A percentile compares a stretch with the other conserved stretches of the same genome.
phyloP scores from a whole-genome alignment of 2,888 invertebrate genomes.

The Aphidius colemani region DNA sequence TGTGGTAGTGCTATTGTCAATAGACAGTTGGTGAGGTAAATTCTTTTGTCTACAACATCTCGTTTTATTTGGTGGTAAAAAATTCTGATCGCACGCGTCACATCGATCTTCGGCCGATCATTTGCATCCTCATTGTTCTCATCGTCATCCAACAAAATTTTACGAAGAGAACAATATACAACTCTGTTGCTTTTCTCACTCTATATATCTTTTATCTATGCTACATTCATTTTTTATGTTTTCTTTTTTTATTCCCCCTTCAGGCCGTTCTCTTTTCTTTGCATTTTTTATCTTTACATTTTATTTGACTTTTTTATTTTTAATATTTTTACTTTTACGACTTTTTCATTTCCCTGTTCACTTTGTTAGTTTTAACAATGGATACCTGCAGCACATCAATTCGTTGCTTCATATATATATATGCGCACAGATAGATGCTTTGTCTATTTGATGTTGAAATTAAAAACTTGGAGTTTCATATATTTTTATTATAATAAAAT shows the following conservation, averaged over 20 bases:
- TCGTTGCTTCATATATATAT: too few species aligned
- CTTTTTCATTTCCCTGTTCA: neutral
- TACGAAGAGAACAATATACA: conserved; percentile 40
- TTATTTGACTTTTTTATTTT: neutral
- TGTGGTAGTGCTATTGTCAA: conserved; percentile 56
- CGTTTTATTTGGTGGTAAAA: conserved; percentile 42
- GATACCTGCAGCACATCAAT: too few species aligned
- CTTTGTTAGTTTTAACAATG: neutral
- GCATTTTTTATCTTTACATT: conserved; percentile 5
- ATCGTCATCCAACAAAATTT: conserved; percentile 47
- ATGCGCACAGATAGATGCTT: too few species aligned
- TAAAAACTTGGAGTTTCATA: too few species aligned
- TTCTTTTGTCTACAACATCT: conserved; percentile 28
- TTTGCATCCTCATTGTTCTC: conserved; percentile 60
- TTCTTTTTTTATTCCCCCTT: neutral
- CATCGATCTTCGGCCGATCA: conserved; percentile 61
- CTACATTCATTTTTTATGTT: neutral
- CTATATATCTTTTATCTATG: conserved; percentile 11
- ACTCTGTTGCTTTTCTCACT: conserved; percentile 1
- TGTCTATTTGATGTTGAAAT: too few species aligned
- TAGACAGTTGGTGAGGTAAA: conserved; percentile 33
- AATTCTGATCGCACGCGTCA: conserved; percentile 57
- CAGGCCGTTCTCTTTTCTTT: conserved; percentile 9
- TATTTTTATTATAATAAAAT: too few species aligned
- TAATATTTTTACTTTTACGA: neutral